phyloP scores from a whole-genome alignment of 1,140 invertebrate species.

The Venustaconcha ellipsiformis region DNA sequence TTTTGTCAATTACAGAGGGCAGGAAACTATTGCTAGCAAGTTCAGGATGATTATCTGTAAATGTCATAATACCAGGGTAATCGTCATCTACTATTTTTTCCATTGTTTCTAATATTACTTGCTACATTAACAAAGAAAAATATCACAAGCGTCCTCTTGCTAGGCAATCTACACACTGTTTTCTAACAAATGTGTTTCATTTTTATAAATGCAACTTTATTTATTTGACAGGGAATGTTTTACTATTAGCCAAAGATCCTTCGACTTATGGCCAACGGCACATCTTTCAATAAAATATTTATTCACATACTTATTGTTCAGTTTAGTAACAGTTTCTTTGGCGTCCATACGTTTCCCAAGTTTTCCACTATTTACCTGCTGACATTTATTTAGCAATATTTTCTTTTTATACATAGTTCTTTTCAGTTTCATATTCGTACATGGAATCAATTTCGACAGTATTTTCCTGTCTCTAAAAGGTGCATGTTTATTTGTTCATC shows the following conservation, averaged over 20 bases:
- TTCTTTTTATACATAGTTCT: slow-evolving; percentile 1
- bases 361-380: neutral
- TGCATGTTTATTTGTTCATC: slow-evolving; percentile 10
- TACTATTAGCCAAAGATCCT: slow-evolving; percentile 14
- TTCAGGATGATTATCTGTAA: too few relatives aligned
- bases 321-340: slow-evolving; percentile 1
- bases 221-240: slow-evolving; percentile 12
- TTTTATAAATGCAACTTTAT: neutral
- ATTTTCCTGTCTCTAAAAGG: neutral
- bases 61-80: neutral
- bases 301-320: neutral
- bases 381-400: neutral
- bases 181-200: neutral
- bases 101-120: neutral
- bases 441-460: neutral
- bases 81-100: neutral
- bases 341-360: slow-evolving; percentile 5
- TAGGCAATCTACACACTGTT: neutral
- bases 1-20: too few relatives aligned
- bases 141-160: neutral
- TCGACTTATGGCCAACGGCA: slow-evolving; percentile 12
- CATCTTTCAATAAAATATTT: slow-evolving; percentile 12
- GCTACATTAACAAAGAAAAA: slow-evolving; percentile 5
- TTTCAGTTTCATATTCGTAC: neutral
- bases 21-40: too few relatives aligned